Evolutionary conservation across 2,888 invertebrate genomes (phyloP), one percentile per base, ranked within the genome.

Genomic region (Synanthedon vespiformis): DNA sequence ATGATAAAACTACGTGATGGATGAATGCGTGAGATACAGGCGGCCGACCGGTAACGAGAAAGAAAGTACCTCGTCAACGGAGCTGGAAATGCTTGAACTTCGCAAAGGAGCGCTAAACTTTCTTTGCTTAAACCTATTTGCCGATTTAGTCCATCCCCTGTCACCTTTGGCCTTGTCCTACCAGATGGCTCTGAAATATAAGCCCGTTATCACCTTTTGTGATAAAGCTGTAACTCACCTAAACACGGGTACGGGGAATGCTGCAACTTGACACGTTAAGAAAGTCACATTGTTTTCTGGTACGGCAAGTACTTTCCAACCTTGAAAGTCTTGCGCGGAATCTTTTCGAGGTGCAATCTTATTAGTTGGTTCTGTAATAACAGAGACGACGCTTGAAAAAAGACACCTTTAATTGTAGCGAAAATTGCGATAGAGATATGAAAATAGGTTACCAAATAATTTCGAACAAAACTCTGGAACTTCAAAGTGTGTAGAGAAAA

Each of bases 71-170:
- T 94, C 89, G 92, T 93, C 51, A 89, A 79, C 57, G 94, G 94
- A 69, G 92, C 90, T 58, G 94, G 94, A 77, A 90, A 94, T 53
- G 92, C 92, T 88, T 95, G 94, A 59, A 93, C 92, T 65, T 93
- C 92, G 76, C 94, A 94, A 65, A 93, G 89, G 63, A 92, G 89
- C 58, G 92, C 90, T 62, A 92, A 89, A 62, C 84, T 89, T 61
- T 82, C 77, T 54, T 63, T 67, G 55, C 65, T 65, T 58, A 70
- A 71, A 64, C 88, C 84, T 67, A 89, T 80, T 61, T 88, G 82
- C 60, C 90, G 89, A 73, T 90, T 90, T 61, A 90, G 83, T 55
- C 90, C 89, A 73, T 89, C 88, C 58, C 89, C 90, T 61, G 90
- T 89, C 67, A 92, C 83, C 72, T 90, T 91, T 52, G 93, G 93